Evolutionary conservation across 2,888 invertebrate species (phyloP).

Genomic region (Pristionchus japonicus): DNA sequence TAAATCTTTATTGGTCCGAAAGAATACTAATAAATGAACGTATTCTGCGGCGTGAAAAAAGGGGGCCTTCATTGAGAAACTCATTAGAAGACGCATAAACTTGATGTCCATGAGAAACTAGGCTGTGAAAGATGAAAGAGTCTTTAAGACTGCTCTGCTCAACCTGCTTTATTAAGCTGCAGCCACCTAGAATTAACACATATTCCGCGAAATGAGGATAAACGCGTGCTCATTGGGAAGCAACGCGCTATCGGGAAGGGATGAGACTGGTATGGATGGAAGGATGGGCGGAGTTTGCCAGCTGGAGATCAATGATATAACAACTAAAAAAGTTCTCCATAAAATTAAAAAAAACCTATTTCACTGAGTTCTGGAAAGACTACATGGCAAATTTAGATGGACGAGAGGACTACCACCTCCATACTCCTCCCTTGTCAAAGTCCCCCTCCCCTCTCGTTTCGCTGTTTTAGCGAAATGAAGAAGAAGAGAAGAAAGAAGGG

Average conservation of each 20-base stretch:
- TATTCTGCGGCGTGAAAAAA: neutral
- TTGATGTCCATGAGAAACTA: neutral
- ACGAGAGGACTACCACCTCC: constrained; percentile 11
- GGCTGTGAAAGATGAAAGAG: neutral
- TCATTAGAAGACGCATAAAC: constrained; percentile 2
- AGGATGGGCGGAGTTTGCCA: neutral
- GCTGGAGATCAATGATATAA: neutral
- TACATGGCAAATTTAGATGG: constrained; percentile 4
- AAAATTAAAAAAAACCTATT: no score
- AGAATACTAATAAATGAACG: neutral
- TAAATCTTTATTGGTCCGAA: neutral
- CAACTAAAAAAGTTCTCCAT: neutral
- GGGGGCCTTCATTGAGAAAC: neutral
- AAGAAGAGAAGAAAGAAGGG: neutral
- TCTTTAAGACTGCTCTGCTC: neutral
- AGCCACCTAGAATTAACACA: neutral
- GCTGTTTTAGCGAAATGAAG: constrained; percentile 32
- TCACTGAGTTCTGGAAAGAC: neutral
- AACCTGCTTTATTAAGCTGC: neutral
- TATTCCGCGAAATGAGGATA: neutral
- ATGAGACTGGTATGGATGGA: neutral
- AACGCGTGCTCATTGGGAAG: neutral
- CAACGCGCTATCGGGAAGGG: neutral
- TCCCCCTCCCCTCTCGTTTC: neutral
- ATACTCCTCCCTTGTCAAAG: neutral